Base-by-base conservation (phyloP, 2,797 vertebrate species). In the Molossus molossus region DNA sequence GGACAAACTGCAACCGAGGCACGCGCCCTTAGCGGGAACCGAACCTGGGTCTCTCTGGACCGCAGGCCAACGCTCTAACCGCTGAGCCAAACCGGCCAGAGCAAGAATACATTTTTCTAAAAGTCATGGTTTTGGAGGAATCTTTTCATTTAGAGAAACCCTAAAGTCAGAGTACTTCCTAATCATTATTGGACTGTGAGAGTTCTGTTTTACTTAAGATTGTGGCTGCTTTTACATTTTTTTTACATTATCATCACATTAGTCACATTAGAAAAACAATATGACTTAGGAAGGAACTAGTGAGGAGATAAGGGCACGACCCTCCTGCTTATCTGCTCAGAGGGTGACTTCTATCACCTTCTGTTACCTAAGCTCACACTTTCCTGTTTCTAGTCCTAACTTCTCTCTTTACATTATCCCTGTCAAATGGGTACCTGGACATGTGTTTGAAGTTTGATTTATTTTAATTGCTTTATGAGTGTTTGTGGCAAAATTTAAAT, bases 401-500 rank as follows among this genome's bases (percentile, higher is more conserved):
- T 48, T 65, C 57, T 79, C 29, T 70, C 69, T 95, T 89, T 45
- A 48, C 40, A 84, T 37, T 57, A 72, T 83, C 90, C 45, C 81
- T 94, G n/a, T 94, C 72, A 90, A n/a, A 60, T 90, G 53, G 37
- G 15, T 92, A 62, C 55, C 50, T 64, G 25, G 20, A 86, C n/a
- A 37, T 29, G 4, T 48, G 27, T 82, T 82, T 79, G 40, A 83
- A 55, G 23, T 57, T 13, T 67, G 33, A 83, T 77, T 82, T 88
- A 15, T 80, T 81, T 90, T 91, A 84, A 67, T 93, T 96, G 33
- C 58, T 93, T 82, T 95, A 75, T 87, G 37, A 77, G 62, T 94
- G 13, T 79, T 83, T 87, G 48, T 88, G 72, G 72, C 33, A 91
- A 84, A 93, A 62, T 58, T 88, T 73, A 91, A 88, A 80, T 91